Conservation (phyloP, 2,113 vertebrate genomes). For the Pachycephala philippinensis region DNA sequence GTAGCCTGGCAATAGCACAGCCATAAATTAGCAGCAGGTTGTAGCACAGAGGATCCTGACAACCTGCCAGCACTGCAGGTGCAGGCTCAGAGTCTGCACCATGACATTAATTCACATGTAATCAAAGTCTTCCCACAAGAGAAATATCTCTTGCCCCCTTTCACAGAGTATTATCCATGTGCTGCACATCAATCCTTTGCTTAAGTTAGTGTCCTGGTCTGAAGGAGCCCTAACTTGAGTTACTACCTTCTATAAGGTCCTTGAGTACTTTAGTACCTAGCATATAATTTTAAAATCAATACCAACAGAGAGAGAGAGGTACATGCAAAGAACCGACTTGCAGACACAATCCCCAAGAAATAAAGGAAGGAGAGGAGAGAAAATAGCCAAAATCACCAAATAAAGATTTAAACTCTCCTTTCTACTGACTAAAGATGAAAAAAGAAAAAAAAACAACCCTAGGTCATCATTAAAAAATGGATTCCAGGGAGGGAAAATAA, state of each 20-base stretch:
- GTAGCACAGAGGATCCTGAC: not conserved
- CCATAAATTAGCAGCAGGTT: not conserved
- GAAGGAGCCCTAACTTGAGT: not conserved
- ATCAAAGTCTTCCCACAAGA: not conserved
- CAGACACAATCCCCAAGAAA: not conserved
- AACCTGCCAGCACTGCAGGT: not conserved
- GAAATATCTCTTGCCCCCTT: not conserved
- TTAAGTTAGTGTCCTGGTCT: not conserved
- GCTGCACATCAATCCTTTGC: not conserved
- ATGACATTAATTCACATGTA: not conserved
- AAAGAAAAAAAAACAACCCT: not conserved
- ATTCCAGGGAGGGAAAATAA: not conserved
- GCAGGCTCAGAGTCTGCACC: not conserved
- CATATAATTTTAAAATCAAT: not conserved
- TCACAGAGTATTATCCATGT: not conserved
- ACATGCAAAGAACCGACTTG: not conserved
- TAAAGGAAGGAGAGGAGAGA: not conserved
- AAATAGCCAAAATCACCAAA: not conserved
- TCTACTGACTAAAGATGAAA: not conserved
- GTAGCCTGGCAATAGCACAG: not conserved
- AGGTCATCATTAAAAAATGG: not conserved
- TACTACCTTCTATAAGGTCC: not conserved
- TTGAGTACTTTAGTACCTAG: not conserved
- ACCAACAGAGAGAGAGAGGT: not conserved
- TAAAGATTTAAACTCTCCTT: not conserved